Conservation (phyloP, 2,113 vertebrate species). For the Aegithalos caudatus region DNA sequence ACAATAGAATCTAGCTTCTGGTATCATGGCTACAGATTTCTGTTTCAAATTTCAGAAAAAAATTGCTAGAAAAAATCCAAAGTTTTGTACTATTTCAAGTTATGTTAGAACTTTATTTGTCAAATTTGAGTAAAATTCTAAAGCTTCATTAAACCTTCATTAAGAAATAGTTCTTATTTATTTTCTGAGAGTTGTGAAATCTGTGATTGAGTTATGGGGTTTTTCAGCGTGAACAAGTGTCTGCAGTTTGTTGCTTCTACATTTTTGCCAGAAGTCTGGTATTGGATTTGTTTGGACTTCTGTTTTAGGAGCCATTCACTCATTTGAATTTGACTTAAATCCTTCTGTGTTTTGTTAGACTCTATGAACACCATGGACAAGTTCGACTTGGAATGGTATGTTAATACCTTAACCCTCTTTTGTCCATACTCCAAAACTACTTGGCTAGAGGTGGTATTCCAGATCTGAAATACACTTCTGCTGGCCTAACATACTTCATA, state of each 20-base stretch:
- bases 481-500: neutral
- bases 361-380: constrained; percentile 88
- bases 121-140: neutral
- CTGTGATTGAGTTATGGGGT: neutral
- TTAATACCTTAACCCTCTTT: neutral
- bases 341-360: constrained; percentile 68
- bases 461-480: neutral
- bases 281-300: neutral
- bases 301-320: neutral
- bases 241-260: neutral
- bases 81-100: neutral
- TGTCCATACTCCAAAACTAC: neutral
- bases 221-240: neutral
- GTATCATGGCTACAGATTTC: no score
- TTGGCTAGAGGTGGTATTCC: neutral
- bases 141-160: neutral
- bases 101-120: neutral
- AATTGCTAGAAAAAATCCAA: neutral
- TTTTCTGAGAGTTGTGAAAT: neutral
- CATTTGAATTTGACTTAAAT: constrained; percentile 13
- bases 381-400: constrained; percentile 95
- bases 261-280: neutral
- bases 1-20: neutral
- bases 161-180: neutral
- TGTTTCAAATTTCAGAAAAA: neutral